These are phyloP conservation scores for Eurosta solidaginis DNA, from an alignment of 1,140 invertebrate genomes.

Conservation along the genomic window DNA sequence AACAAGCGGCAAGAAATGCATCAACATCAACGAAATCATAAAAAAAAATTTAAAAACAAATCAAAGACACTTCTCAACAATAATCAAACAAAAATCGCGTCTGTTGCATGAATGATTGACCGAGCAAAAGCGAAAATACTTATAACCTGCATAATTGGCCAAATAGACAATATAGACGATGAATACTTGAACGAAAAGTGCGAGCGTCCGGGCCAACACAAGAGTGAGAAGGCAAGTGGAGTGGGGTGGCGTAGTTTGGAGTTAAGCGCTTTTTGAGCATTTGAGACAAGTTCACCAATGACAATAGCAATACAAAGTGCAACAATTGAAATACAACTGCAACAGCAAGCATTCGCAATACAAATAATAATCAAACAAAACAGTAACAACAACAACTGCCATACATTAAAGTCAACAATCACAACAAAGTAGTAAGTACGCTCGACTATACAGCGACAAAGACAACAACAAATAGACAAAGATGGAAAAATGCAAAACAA, in stretches of 20 bases:
- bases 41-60: neutral
- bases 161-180: neutral
- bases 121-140: neutral
- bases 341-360: too few relatives aligned
- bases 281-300: constrained; percentile 16
- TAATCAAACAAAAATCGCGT: neutral
- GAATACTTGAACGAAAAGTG: neutral
- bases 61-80: neutral
- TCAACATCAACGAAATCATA: too few relatives aligned
- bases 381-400: neutral
- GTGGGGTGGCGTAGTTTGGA: neutral
- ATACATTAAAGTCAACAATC: neutral
- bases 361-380: too few relatives aligned
- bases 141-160: neutral
- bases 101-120: neutral
- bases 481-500: neutral
- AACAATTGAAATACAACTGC: too few relatives aligned
- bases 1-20: too few relatives aligned
- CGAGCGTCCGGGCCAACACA: neutral
- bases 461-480: neutral
- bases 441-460: neutral
- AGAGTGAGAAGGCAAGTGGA: neutral
- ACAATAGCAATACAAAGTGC: neutral
- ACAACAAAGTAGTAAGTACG: neutral
- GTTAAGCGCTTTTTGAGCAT: neutral